These are phyloP conservation scores for Dryobates pubescens DNA, from an alignment of 2,797 vertebrate species.

Conservation along the genomic window DNA sequence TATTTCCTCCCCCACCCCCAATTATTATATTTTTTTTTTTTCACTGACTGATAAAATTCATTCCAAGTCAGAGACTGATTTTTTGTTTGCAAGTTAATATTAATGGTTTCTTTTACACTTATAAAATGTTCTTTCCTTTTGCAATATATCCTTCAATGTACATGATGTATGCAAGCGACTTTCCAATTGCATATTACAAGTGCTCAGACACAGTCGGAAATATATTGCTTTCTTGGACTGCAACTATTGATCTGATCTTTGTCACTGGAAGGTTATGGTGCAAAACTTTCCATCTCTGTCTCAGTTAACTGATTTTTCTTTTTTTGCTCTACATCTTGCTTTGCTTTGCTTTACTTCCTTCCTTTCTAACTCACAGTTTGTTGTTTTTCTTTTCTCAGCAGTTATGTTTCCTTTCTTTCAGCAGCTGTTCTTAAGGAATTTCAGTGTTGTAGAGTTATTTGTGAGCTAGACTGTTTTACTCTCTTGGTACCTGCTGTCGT, in stretches of 20 bases:
- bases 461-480: constrained; percentile 46
- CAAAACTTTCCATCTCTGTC: background rate
- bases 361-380: background rate
- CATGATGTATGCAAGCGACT: background rate
- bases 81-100: background rate
- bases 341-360: background rate
- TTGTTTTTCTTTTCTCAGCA: background rate
- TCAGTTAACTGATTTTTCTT: background rate
- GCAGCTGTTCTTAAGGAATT: constrained; percentile 54
- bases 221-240: background rate
- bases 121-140: background rate
- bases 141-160: background rate
- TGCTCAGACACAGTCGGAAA: background rate
- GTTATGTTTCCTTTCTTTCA: constrained; percentile 23
- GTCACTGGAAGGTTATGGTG: background rate
- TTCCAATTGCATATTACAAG: background rate
- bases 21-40: background rate
- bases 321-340: background rate
- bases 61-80: background rate
- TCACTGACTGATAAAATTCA: background rate
- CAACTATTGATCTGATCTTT: background rate
- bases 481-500: constrained; percentile 68
- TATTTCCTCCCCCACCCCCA: too few relatives aligned
- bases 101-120: background rate
- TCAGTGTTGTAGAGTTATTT: constrained; percentile 44